Base-by-base conservation (phyloP, 2,113 vertebrate species). In the Conger conger region DNA sequence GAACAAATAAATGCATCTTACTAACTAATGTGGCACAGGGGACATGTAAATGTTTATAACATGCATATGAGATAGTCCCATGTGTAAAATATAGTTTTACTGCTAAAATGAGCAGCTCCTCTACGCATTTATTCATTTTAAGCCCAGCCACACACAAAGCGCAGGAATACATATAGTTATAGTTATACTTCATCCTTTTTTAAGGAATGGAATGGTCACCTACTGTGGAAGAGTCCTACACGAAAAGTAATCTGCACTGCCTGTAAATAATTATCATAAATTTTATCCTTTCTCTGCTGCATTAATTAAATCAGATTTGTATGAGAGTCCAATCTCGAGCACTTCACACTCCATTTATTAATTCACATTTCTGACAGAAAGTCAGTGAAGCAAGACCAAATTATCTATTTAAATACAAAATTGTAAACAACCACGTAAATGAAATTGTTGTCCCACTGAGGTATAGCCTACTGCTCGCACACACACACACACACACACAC, bases 221-320 rank as follows among this genome's bases (percentile, higher is more conserved):
- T 27, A 33, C 40, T 50, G 35, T 81, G 36, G 80, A 81, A 81
- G 79, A 73, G 77, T 60, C 57, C 82, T 33, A 73, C 54, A 77
- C 38, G 80, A 82, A 85, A 79, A 53, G 79, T 37, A 83, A 82
- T 45, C 53, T 13, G 33, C 73, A 42, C 86, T 80, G 37, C 57
- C 82, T 85, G 45, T 89, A 86, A 85, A 85, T 84, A 88, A 92
- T 73, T 42, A 38, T 77, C 80, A 50, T 89, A 85, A 82, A 85
- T 84, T 86, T 82, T 84, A 85, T 54, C 88, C 87, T 82, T 87
- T 85, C 82, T 86, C 35, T 76, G 60, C 42, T 73, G 80, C 83
- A 86, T 90, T 92, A 92, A 93, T 93, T 92, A 90, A 93, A 92
- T 91, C 85, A 82, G 83, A 84, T 90, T 60, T 91, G 90, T 87